Evolutionary conservation across 2,797 vertebrate genomes (phyloP), one percentile per base, ranked within the genome.

Genomic region (Linurgus olivaceus): DNA sequence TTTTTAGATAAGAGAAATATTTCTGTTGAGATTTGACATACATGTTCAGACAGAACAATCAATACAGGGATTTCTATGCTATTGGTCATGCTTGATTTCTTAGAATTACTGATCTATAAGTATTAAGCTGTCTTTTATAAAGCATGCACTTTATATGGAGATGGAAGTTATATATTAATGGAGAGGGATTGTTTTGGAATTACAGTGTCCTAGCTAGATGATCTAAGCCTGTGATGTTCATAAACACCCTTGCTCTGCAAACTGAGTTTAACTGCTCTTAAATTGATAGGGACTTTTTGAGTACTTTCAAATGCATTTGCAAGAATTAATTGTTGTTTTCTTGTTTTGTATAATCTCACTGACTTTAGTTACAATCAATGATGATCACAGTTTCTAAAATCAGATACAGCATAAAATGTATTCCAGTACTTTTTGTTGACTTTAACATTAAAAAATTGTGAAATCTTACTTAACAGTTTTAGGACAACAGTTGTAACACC

Each of bases 251-350:
- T 62, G 15, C 26, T 86, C 33, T 58, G 59, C 48, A 79, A 58
- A 59, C 26, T 51, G 20, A 6, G 2, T 50, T 76, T 88, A 88
- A 54, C 17, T 51, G 21, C 31, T 65, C 24, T 86, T 75, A 73
- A 54, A 33, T 6, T 68, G 40, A 23, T 29, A 21, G 4, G 11
- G 19, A n/a, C 29, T 62, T 6, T 3, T 0, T 2, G 4, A 81
- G 31, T 67, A 23, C 5, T 33, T 74, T 10, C 25, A 90, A 78
- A 18, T 45, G n/a, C 19, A 44, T 75, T 85, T 84, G 9, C 23
- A 51, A 33, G 28, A 78, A 89, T 89, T 45, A 75, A 47, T 80
- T 0, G 0, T n/a, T 50, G 24, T 73, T 93, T 84, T 84, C 62
- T 72, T 19, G 15, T 65, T 44, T n/a, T 47, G 9, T 38, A 6